Conservation (phyloP, 2,113 vertebrate species). For the Pterocles gutturalis region DNA sequence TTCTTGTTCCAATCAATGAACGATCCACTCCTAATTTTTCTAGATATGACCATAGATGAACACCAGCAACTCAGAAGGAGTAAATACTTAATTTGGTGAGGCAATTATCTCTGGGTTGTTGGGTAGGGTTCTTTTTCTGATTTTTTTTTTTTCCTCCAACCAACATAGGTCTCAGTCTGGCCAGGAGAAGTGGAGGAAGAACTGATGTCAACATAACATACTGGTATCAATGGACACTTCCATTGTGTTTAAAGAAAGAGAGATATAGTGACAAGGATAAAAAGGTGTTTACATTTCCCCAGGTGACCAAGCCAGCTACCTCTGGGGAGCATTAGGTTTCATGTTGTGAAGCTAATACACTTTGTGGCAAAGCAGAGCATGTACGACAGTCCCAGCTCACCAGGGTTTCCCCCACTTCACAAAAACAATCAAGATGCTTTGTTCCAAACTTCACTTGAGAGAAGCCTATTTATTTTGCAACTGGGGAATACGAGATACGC, state of each 20-base stretch:
- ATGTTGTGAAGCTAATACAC: constrained; percentile 33
- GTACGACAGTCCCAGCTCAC: not conserved
- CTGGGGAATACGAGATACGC: constrained; percentile 25
- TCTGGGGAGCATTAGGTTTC: not conserved
- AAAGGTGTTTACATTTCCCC: constrained; percentile 25
- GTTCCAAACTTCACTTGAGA: constrained; percentile 34
- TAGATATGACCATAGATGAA: not conserved
- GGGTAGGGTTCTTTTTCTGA: accelerated
- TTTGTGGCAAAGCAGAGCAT: not conserved
- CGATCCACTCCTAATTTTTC: not conserved
- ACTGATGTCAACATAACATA: not conserved
- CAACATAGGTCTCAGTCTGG: accelerated
- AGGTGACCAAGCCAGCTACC: not conserved
- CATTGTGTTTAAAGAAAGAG: constrained; percentile 10
- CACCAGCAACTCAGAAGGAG: not conserved
- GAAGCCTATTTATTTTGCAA: constrained; percentile 47
- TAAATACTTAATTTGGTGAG: not conserved
- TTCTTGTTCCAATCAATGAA: not conserved
- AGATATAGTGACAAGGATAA: constrained; percentile 5
- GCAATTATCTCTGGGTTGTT: not conserved
- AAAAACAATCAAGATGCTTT: constrained; percentile 42
- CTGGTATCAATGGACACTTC: not conserved
- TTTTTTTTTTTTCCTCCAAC: accelerated
- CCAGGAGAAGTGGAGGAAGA: not conserved
- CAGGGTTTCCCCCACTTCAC: constrained; percentile 19